Conservation (phyloP, 2,113 vertebrate species). For the Chloropsis cyanopogon region DNA sequence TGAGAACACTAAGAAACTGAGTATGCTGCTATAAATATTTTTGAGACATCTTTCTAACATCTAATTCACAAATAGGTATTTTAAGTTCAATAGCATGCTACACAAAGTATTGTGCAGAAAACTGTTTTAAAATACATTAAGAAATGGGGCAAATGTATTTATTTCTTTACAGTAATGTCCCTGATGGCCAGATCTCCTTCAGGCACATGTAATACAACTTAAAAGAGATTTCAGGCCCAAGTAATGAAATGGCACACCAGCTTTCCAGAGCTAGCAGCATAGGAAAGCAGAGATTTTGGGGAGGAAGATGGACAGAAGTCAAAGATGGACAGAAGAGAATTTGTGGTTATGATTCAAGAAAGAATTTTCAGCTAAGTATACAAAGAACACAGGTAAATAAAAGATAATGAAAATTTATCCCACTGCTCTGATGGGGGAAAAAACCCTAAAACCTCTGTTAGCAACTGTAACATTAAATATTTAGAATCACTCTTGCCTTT, state of each 20-base stretch:
- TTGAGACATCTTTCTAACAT: not conserved
- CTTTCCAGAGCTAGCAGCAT: not conserved
- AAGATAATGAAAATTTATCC: not conserved
- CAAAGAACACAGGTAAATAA: not conserved
- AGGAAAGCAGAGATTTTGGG: not conserved
- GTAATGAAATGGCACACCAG: not conserved
- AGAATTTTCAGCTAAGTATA: not conserved
- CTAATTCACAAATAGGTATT: not conserved
- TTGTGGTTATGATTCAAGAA: not conserved
- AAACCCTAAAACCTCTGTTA: not conserved
- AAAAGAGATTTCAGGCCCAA: not conserved
- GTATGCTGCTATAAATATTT: not conserved
- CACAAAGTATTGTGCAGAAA: not conserved
- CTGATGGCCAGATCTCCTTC: not conserved
- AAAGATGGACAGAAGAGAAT: not conserved
- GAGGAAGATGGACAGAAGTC: fast-evolving
- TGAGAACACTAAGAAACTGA: not conserved
- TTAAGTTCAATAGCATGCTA: not conserved
- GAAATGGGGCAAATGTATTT: not conserved
- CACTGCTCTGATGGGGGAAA: not conserved
- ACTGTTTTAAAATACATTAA: not conserved
- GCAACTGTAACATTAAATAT: not conserved
- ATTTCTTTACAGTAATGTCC: not conserved
- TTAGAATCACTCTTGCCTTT: not conserved
- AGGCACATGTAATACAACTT: not conserved